A percentile compares a stretch with the other conserved stretches of the same genome.
Conservation (phyloP, 2,888 invertebrate genomes). For the Drosophila rellima region DNA sequence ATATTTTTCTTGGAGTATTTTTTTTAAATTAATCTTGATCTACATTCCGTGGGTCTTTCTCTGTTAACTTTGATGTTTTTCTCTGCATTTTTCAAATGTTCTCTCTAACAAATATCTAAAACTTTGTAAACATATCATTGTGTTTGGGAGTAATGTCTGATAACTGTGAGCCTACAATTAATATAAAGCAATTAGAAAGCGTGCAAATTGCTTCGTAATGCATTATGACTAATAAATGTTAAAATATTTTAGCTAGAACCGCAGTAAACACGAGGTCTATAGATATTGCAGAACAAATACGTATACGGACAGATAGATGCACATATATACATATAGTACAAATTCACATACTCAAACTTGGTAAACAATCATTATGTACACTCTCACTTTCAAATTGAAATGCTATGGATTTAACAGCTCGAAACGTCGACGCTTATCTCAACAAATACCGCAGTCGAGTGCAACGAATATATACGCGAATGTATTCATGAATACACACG, state of each 20-base stretch:
- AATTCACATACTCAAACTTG: constrained; percentile 2
- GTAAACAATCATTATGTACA: constrained; percentile 37
- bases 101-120: neutral
- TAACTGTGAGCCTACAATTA: constrained; percentile 6
- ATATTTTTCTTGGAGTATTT: neutral
- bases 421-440: constrained; percentile 47
- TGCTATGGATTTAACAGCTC: constrained; percentile 43
- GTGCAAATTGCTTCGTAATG: constrained; percentile 9
- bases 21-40: neutral
- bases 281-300: constrained; percentile 25
- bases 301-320: neutral
- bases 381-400: constrained; percentile 58
- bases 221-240: constrained; percentile 33
- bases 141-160: constrained; percentile 15
- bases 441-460: constrained; percentile 51
- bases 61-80: neutral
- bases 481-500: constrained; percentile 14
- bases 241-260: constrained; percentile 26
- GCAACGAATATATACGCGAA: constrained; percentile 58
- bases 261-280: constrained; percentile 1
- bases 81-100: neutral
- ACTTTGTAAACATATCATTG: neutral
- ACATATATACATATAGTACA: neutral
- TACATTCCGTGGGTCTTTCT: neutral
- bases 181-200: constrained; percentile 15